Percentiles rank a stretch among this genome's conserved stretches.
phyloP scores from a whole-genome alignment of 2,888 invertebrate species.

The Phengaris alcon region DNA sequence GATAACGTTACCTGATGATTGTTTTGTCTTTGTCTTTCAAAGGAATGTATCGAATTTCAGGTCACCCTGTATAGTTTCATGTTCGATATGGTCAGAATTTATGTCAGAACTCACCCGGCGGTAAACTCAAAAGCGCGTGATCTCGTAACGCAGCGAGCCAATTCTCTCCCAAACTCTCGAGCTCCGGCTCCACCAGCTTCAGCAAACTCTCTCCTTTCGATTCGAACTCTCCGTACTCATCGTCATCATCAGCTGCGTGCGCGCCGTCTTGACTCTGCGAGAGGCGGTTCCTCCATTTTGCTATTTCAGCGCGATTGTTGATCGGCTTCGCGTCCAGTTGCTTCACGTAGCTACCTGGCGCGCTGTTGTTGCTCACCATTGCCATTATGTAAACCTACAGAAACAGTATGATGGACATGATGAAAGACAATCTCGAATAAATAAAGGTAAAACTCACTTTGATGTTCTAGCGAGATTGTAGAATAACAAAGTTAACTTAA shows the following conservation, averaged over 20 bases:
- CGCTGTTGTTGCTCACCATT: conserved; percentile 88
- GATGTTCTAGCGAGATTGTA: too few species aligned
- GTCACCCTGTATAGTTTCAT: too few species aligned
- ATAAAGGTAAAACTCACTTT: too few species aligned
- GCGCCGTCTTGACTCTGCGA: conserved; percentile 59
- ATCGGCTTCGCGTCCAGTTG: conserved; percentile 68
- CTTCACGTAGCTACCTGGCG: conserved; percentile 80
- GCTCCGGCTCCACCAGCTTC: conserved; percentile 95
- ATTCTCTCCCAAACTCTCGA: conserved; percentile 93
- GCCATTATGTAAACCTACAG: conserved; percentile 94
- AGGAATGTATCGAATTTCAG: too few species aligned
- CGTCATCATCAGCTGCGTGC: conserved; percentile 52
- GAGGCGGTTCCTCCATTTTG: conserved; percentile 65
- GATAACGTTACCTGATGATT: too few species aligned
- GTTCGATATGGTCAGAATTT: too few species aligned
- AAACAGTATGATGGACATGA: background rate
- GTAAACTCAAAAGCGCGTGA: conserved; percentile 94
- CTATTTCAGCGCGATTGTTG: conserved; percentile 63
- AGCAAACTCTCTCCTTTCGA: conserved; percentile 90
- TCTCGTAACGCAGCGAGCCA: conserved; percentile 98
- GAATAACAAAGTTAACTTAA: too few species aligned
- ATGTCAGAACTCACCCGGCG: conserved; percentile 79
- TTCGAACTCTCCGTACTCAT: conserved; percentile 87
- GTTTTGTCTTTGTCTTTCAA: too few species aligned
- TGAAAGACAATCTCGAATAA: background rate